These are phyloP conservation scores for Alligator sinensis DNA, from an alignment of 2,113 vertebrate species.

Conservation along the genomic window DNA sequence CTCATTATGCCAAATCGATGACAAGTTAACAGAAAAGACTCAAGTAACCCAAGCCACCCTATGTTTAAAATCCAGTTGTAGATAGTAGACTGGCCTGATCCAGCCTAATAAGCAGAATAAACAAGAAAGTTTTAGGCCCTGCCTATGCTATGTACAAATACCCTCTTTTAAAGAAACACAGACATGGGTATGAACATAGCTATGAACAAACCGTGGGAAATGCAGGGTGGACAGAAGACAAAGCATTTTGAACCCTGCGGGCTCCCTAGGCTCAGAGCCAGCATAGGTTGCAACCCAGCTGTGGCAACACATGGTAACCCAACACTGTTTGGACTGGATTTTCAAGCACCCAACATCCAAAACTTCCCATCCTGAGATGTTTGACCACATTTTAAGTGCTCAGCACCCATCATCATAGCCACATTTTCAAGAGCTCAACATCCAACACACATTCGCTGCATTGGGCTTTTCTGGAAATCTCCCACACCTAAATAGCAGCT, in stretches of 20 bases:
- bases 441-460: accelerated
- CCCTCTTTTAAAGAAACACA: background rate
- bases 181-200: slow-evolving; percentile 19
- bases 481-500: accelerated
- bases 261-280: background rate
- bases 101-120: slow-evolving; percentile 47
- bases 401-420: background rate
- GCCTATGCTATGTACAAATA: background rate
- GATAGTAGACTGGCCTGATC: slow-evolving; percentile 54
- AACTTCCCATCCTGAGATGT: no score
- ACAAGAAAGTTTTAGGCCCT: slow-evolving; percentile 27
- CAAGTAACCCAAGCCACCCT: background rate
- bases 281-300: background rate
- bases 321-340: accelerated
- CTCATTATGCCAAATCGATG: background rate
- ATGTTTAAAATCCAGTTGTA: slow-evolving; percentile 40
- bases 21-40: slow-evolving; percentile 8
- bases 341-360: background rate
- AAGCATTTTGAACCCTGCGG: background rate
- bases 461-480: background rate
- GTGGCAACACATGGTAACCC: background rate
- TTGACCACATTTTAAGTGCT: background rate
- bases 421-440: background rate
- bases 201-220: slow-evolving; percentile 16
- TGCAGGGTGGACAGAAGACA: background rate